These are phyloP conservation scores for Ditylenchus weischeri DNA, from an alignment of 2,888 invertebrate genomes.

Conservation along the genomic window DNA sequence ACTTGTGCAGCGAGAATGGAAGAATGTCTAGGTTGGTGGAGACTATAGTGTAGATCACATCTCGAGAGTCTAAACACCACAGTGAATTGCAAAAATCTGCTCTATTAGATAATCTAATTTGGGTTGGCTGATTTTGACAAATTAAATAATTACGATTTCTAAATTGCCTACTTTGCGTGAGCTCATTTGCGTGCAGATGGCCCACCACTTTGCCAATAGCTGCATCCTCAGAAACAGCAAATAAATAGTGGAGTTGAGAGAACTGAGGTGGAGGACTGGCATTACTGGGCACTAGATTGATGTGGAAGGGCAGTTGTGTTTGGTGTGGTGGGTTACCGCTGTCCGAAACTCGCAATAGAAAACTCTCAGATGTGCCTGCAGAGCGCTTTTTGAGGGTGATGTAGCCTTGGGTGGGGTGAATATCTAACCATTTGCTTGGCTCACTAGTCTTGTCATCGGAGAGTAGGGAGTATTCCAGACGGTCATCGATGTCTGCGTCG, in stretches of 20 bases:
- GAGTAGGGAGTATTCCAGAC: constrained; percentile 36
- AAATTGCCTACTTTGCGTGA: constrained; percentile 9
- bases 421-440: constrained; percentile 25
- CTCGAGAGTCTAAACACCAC: constrained; percentile 1
- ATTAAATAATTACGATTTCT: neutral
- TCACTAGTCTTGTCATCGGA: constrained; percentile 11
- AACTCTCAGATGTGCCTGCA: constrained; percentile 64
- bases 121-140: neutral
- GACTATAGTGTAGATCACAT: constrained; percentile 35
- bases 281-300: constrained; percentile 67
- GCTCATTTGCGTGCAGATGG: constrained; percentile 12
- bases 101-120: neutral
- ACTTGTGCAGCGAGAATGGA: constrained; percentile 77
- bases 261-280: constrained; percentile 70
- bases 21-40: constrained; percentile 29
- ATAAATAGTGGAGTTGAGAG: constrained; percentile 72
- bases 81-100: no score
- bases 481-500: constrained; percentile 36
- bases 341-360: constrained; percentile 84
- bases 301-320: constrained; percentile 76
- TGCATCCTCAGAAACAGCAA: constrained; percentile 77
- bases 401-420: constrained; percentile 29
- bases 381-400: constrained; percentile 22
- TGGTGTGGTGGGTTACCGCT: constrained; percentile 71
- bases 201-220: constrained; percentile 64